A percentile compares a stretch with the other conserved stretches of the same genome.
Evolutionary conservation across 2,113 vertebrate genomes (phyloP).

Genomic region (Catagonus wagneri): DNA sequence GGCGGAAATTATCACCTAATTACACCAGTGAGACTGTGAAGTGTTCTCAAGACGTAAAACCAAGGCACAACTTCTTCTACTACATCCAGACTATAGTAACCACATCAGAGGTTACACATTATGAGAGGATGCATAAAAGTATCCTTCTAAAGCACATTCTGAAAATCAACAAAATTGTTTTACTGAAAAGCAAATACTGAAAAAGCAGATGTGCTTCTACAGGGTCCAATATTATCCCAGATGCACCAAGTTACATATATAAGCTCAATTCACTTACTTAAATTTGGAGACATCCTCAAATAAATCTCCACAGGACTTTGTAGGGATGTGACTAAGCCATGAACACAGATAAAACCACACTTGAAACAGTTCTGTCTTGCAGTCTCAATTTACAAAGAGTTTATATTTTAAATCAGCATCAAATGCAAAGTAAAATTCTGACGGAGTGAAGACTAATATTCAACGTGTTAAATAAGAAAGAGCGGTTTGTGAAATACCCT

Average conservation of each 20-base stretch:
- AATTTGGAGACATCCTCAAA: background rate
- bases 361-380: background rate
- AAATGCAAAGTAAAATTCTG: constrained; percentile 30
- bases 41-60: background rate
- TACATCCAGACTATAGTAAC: background rate
- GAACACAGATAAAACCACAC: background rate
- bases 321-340: background rate
- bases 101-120: background rate
- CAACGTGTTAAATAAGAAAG: constrained; percentile 18
- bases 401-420: background rate
- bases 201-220: background rate
- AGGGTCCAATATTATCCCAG: background rate
- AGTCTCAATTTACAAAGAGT: background rate
- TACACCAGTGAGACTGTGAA: background rate
- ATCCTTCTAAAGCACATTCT: background rate
- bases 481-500: background rate
- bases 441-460: constrained; percentile 33
- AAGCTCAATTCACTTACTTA: background rate
- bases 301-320: background rate
- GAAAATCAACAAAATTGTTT: constrained; percentile 35
- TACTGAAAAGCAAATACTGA: background rate
- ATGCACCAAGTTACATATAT: background rate
- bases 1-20: background rate
- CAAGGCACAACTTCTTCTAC: background rate
- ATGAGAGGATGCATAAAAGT: background rate